Evolutionary conservation across 2,113 vertebrate genomes (phyloP).

Genomic region (Cololabis saira): DNA sequence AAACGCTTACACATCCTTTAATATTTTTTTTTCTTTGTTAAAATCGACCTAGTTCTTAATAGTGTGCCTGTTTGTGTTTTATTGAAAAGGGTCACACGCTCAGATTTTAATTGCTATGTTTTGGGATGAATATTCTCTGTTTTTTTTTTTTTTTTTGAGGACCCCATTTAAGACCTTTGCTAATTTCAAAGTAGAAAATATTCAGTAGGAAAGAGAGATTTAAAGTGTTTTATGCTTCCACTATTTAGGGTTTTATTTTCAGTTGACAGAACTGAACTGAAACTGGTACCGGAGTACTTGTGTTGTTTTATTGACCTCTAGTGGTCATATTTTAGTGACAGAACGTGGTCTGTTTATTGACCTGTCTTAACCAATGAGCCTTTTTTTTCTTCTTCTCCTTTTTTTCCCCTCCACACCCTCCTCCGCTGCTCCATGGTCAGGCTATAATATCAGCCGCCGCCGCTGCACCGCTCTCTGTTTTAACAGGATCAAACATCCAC

Average conservation of each 20-base stretch:
- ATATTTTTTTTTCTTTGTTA: constrained; percentile 3
- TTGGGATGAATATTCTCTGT: background rate
- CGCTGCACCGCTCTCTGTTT: constrained; percentile 64
- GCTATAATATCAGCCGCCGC: constrained; percentile 40
- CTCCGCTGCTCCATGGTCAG: constrained; percentile 20
- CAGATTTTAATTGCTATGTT: background rate
- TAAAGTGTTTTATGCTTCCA: constrained; percentile 46
- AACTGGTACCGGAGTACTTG: constrained; percentile 25
- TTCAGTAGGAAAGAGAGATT: constrained; percentile 26
- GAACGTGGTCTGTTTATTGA: constrained; percentile 44
- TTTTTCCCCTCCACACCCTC: background rate
- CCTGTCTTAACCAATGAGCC: constrained; percentile 33
- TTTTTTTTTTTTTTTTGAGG: constrained; percentile 8
- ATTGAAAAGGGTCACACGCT: constrained; percentile 21
- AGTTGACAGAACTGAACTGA: constrained; percentile 23
- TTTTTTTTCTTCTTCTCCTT: constrained; percentile 4
- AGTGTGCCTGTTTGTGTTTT: background rate
- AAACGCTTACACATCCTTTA: constrained; percentile 19
- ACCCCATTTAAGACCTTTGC: background rate
- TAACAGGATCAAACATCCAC: constrained; percentile 62
- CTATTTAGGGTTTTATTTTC: constrained; percentile 31
- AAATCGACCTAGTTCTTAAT: constrained; percentile 13
- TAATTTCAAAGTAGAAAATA: constrained; percentile 21
- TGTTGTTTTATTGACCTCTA: constrained; percentile 59
- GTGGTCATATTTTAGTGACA: constrained; percentile 64